Conservation (phyloP, 2,113 vertebrate genomes). For the Calidris pugnax region DNA sequence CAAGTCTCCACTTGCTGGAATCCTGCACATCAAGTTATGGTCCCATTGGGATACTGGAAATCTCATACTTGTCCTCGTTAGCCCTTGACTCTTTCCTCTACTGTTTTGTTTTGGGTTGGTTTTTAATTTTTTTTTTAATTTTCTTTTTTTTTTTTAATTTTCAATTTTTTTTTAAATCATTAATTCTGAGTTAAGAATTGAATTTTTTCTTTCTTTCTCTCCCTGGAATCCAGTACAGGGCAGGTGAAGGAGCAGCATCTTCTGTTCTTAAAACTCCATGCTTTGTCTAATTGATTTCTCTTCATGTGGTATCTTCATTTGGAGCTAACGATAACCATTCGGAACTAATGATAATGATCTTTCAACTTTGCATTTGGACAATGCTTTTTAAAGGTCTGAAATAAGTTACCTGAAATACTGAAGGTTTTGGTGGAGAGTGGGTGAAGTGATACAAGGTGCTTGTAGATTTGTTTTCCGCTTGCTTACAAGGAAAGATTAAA, state of each 20-base stretch:
- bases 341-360: not conserved
- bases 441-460: not conserved
- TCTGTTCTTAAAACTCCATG: not conserved
- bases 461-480: not conserved
- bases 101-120: not conserved
- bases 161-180: not conserved
- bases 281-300: not conserved
- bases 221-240: not conserved
- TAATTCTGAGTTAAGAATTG: not conserved
- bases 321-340: not conserved
- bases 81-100: not conserved
- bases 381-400: not conserved
- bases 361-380: not conserved
- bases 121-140: not conserved
- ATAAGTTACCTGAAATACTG: not conserved
- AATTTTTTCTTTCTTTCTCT: not conserved
- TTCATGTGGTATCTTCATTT: not conserved
- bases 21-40: rapidly evolving
- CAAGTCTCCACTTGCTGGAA: not conserved
- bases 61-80: not conserved
- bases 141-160: not conserved
- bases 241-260: not conserved
- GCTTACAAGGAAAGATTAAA: not conserved
- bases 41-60: not conserved
- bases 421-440: not conserved